Conservation (phyloP, 2,113 vertebrate species). For the Colius striatus region DNA sequence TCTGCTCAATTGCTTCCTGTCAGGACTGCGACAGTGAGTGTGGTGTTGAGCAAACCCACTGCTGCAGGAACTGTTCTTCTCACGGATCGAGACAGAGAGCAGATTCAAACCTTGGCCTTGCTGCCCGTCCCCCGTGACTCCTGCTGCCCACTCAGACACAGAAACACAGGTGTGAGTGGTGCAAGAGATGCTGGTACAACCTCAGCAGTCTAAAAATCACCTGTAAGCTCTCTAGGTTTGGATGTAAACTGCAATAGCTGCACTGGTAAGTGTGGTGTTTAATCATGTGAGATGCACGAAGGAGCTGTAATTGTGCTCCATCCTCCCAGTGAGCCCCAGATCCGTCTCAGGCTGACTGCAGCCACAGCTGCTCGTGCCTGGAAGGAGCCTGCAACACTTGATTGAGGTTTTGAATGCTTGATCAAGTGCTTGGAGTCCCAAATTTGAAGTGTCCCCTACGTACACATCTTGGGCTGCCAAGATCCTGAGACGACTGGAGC, state of each 20-base stretch:
- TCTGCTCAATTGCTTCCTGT: neutral
- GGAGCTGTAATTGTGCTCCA: fast-evolving
- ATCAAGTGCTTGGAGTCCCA: neutral
- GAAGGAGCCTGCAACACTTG: neutral
- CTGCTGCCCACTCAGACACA: fast-evolving
- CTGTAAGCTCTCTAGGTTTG: neutral
- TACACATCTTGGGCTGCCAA: neutral
- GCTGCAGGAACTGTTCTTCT: too few relatives aligned
- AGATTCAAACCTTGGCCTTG: neutral
- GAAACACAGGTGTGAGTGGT: neutral
- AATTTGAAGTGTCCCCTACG: neutral
- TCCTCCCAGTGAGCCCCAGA: fast-evolving
- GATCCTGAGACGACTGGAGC: too few relatives aligned
- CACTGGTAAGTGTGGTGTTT: fast-evolving
- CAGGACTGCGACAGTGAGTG: neutral
- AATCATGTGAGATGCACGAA: fast-evolving
- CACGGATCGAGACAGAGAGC: neutral
- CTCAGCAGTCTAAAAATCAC: neutral
- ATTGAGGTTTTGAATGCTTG: fast-evolving
- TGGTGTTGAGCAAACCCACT: neutral
- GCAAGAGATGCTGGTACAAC: fast-evolving
- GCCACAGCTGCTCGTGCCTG: fast-evolving
- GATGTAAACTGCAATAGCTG: fast-evolving
- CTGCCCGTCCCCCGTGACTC: neutral
- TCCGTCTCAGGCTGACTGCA: fast-evolving